These are phyloP conservation scores for Spisula subtruncata DNA, from an alignment of 2,888 invertebrate genomes.

Conservation along the genomic window DNA sequence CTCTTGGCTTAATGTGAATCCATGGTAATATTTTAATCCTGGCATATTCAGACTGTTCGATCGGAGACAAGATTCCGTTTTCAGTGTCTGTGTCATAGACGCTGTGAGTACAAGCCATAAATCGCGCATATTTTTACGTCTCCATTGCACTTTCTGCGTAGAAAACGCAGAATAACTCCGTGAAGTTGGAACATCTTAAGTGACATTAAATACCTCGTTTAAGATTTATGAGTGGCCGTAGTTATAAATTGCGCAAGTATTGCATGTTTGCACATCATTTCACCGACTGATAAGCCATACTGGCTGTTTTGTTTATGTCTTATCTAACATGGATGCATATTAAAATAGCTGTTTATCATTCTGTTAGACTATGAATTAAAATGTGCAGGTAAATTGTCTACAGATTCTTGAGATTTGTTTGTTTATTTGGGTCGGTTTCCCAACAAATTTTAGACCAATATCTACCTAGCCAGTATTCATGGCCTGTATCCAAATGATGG, in stretches of 20 bases:
- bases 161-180: background rate
- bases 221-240: slow-evolving; percentile 4
- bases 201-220: slow-evolving; percentile 15
- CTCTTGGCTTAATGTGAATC: background rate
- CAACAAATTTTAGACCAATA: too few species aligned
- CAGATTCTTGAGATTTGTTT: too few species aligned
- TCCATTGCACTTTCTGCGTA: slow-evolving; percentile 17
- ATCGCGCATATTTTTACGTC: background rate
- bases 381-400: background rate
- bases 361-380: background rate
- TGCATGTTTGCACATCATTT: slow-evolving; percentile 14
- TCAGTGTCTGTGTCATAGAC: background rate
- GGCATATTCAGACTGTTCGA: background rate
- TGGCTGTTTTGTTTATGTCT: slow-evolving; percentile 14
- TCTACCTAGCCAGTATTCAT: too few species aligned
- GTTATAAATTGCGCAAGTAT: background rate
- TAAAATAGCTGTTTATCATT: background rate
- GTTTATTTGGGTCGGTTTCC: too few species aligned
- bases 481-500: too few species aligned
- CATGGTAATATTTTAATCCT: slow-evolving; percentile 20
- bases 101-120: background rate
- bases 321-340: slow-evolving; percentile 1
- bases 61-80: slow-evolving; percentile 21
- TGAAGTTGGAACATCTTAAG: background rate
- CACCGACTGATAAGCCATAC: background rate